These are phyloP conservation scores for Pollenia angustigena DNA, from an alignment of 2,888 invertebrate genomes.

Conservation along the genomic window DNA sequence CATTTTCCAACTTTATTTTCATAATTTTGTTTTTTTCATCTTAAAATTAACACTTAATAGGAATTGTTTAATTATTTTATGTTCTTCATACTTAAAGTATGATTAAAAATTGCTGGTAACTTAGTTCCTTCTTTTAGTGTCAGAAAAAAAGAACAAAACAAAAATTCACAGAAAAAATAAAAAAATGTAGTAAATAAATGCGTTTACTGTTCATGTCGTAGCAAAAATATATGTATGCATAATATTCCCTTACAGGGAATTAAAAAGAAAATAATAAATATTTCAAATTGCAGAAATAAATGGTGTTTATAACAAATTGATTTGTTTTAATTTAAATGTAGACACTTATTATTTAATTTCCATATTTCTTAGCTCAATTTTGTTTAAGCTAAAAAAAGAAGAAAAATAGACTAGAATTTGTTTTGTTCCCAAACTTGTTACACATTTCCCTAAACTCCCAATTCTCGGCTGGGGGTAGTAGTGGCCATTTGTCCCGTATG, in stretches of 20 bases:
- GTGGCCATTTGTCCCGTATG: conserved; percentile 83
- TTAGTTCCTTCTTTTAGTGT: not conserved
- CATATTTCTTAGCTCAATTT: not conserved
- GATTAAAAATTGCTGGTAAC: not conserved
- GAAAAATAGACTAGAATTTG: conserved; percentile 49
- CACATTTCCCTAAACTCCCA: conserved; percentile 80
- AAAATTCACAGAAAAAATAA: not conserved
- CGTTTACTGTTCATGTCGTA: not conserved
- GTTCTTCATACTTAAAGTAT: not conserved
- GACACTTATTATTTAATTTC: not conserved
- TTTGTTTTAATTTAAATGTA: not conserved
- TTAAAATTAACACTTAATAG: conserved; percentile 26
- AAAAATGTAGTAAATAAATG: conserved; percentile 17
- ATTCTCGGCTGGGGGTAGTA: conserved; percentile 83
- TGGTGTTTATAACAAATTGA: conserved; percentile 4
- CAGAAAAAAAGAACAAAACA: conserved; percentile 10
- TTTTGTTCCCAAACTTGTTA: not conserved
- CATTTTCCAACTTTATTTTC: not conserved
- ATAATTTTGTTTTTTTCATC: conserved; percentile 2
- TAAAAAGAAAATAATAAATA: not conserved
- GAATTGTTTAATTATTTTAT: not conserved
- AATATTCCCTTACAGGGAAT: conserved; percentile 12
- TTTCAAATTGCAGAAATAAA: not conserved
- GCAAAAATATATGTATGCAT: no score
- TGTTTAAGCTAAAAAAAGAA: conserved; percentile 38